These are phyloP conservation scores for Nesospiza acunhae DNA, from an alignment of 2,113 vertebrate species.

Conservation along the genomic window DNA sequence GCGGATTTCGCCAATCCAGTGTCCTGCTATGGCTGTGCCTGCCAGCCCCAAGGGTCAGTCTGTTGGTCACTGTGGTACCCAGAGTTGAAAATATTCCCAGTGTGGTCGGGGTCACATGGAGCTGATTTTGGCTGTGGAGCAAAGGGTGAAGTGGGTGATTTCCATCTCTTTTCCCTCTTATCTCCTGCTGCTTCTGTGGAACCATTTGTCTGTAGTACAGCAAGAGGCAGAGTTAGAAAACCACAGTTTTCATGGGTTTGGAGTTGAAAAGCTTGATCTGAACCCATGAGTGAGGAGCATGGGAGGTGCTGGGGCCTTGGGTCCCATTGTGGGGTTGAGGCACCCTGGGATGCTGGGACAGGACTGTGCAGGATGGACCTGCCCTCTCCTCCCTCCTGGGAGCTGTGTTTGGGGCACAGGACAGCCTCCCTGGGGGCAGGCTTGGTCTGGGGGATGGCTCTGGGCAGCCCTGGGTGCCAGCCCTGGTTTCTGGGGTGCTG, in stretches of 20 bases:
- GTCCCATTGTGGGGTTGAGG: background rate
- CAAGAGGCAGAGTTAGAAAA: background rate
- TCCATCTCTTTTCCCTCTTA: background rate
- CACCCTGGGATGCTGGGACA: fast-evolving
- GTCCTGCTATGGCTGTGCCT: background rate
- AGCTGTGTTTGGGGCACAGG: background rate
- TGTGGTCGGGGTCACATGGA: fast-evolving
- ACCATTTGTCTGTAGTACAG: background rate
- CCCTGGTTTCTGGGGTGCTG: background rate
- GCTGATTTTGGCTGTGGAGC: background rate
- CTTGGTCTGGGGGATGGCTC: background rate
- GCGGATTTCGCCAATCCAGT: background rate
- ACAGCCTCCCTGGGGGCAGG: background rate
- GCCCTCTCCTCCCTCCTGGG: background rate
- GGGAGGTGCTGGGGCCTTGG: fast-evolving
- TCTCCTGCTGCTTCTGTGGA: background rate
- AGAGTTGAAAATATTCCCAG: background rate
- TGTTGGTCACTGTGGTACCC: background rate
- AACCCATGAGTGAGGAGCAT: fast-evolving
- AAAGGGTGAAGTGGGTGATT: background rate
- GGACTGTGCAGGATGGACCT: background rate
- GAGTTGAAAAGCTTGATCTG: background rate
- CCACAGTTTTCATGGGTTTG: background rate
- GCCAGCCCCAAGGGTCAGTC: background rate
- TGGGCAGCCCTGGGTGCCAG: background rate